These are phyloP conservation scores for Cathartes aura DNA, from an alignment of 2,113 vertebrate genomes.

Conservation along the genomic window DNA sequence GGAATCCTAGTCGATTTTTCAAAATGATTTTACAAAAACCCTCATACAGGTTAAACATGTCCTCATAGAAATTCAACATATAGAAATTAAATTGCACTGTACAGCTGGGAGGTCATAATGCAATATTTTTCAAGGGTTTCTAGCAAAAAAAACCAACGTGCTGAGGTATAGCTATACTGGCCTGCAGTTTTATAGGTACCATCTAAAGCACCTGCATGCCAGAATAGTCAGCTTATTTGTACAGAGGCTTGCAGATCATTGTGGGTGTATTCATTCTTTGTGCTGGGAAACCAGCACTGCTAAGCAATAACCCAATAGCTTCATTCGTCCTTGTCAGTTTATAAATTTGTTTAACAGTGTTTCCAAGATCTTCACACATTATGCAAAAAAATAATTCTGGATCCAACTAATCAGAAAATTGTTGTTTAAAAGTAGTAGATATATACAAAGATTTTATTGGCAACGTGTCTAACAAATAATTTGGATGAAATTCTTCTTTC, in stretches of 20 bases:
- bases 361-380: neutral
- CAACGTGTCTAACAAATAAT: neutral
- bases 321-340: neutral
- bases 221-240: neutral
- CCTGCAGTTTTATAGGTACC: neutral
- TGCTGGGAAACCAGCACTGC: neutral
- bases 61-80: neutral
- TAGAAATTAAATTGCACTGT: neutral
- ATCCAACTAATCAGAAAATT: neutral
- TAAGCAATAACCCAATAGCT: neutral
- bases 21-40: neutral
- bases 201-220: neutral
- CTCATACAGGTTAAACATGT: neutral
- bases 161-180: neutral
- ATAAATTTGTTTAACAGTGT: neutral
- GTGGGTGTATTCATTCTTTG: neutral
- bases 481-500: neutral
- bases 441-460: neutral
- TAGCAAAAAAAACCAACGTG: rapidly evolving
- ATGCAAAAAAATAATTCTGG: neutral
- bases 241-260: neutral
- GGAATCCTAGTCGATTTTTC: neutral
- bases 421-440: neutral
- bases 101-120: neutral
- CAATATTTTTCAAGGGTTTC: neutral